phyloP scores from a whole-genome alignment of 2,888 invertebrate species.

The Cataglyphis albicans region DNA sequence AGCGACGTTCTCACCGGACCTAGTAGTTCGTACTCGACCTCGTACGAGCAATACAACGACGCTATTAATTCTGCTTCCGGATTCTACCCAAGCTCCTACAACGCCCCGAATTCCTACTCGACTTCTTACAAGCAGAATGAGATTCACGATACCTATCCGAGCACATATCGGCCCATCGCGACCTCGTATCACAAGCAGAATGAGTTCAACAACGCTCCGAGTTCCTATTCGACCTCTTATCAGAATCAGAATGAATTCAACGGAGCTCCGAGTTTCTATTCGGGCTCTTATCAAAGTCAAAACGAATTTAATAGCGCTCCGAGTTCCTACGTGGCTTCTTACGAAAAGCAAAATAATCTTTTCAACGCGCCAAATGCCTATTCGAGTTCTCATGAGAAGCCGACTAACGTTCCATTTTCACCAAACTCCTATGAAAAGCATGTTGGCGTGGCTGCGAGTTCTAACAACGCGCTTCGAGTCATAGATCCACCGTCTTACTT shows the following conservation, averaged over 20 bases:
- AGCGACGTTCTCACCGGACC: conserved; percentile 14
- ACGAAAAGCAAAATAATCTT: conserved; percentile 18
- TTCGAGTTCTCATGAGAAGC: background rate
- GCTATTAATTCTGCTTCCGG: background rate
- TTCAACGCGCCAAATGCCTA: background rate
- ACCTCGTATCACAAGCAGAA: background rate
- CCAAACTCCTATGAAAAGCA: background rate
- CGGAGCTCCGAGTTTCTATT: conserved; percentile 1
- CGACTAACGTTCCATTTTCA: background rate
- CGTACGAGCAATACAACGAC: conserved; percentile 6
- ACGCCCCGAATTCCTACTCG: background rate
- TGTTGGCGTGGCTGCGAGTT: background rate
- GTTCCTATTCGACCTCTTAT: background rate
- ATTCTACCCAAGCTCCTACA: background rate
- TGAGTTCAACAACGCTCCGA: background rate
- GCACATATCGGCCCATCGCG: background rate
- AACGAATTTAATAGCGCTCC: conserved; percentile 3
- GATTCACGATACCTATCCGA: background rate
- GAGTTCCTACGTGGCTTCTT: conserved; percentile 13
- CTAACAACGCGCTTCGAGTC: conserved; percentile 21
- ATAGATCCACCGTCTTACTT: conserved; percentile 27
- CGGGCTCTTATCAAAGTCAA: conserved; percentile 18
- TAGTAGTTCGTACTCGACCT: background rate
- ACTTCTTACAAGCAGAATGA: background rate
- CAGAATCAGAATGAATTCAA: conserved; percentile 22